These are phyloP conservation scores for Vanacampus margaritifer DNA, from an alignment of 2,113 vertebrate species.

Conservation along the genomic window DNA sequence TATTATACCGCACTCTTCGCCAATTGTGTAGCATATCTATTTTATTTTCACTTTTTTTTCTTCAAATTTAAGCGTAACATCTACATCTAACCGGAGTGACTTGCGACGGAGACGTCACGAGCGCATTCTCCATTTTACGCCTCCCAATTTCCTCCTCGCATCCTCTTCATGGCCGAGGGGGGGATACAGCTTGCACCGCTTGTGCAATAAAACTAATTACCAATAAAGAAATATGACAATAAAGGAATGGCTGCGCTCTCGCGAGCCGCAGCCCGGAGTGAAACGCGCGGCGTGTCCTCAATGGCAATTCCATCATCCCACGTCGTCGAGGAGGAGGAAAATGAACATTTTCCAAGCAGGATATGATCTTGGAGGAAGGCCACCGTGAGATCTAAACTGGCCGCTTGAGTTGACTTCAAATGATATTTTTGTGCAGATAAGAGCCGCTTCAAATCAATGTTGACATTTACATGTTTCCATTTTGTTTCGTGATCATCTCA, in stretches of 20 bases:
- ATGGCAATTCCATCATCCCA: conserved; percentile 55
- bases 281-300: conserved; percentile 15
- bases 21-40: too few relatives aligned
- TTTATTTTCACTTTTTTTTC: neutral
- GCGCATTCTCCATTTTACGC: conserved; percentile 12
- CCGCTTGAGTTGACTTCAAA: too few relatives aligned
- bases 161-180: conserved; percentile 28
- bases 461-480: neutral
- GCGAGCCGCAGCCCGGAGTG: conserved; percentile 25
- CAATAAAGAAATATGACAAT: conserved; percentile 16
- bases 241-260: conserved; percentile 12
- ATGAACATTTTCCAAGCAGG: neutral
- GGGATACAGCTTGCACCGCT: conserved; percentile 2
- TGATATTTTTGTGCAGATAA: neutral
- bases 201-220: conserved; percentile 43
- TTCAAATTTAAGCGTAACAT: neutral
- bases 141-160: conserved; percentile 30
- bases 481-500: neutral
- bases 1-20: neutral
- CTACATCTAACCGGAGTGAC: neutral
- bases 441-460: neutral
- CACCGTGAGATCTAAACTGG: too few relatives aligned
- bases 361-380: neutral
- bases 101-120: neutral
- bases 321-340: conserved; percentile 32